These are phyloP conservation scores for Anniella stebbinsi DNA, from an alignment of 2,797 vertebrate genomes.

Conservation along the genomic window DNA sequence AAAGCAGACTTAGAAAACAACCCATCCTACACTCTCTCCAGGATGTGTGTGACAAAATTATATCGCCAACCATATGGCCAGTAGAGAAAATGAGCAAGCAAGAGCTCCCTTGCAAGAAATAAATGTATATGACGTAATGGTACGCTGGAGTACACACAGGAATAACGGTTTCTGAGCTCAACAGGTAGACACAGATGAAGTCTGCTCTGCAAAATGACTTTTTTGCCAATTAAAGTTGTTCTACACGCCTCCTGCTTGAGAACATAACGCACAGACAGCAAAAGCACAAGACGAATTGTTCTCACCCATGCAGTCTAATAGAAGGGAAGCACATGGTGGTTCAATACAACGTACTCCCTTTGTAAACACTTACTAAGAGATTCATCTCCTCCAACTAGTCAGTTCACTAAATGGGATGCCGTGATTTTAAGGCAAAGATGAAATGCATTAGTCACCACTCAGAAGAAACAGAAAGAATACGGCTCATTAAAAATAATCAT, in stretches of 20 bases:
- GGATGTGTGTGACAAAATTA: rapidly evolving
- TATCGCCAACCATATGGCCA: neutral
- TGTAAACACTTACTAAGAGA: conserved; percentile 35
- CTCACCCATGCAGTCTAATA: conserved; percentile 27
- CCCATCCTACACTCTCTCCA: neutral
- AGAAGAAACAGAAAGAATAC: neutral
- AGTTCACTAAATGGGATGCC: conserved; percentile 14
- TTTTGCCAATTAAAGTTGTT: neutral
- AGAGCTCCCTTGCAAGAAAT: neutral
- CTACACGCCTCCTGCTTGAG: conserved; percentile 25
- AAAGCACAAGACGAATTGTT: conserved; percentile 23
- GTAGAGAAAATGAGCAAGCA: neutral
- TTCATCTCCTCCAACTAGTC: neutral
- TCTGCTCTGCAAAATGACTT: conserved; percentile 28
- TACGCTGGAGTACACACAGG: neutral
- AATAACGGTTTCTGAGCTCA: neutral
- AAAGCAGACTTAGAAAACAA: neutral
- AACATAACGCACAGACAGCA: neutral
- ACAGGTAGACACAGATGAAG: conserved; percentile 14
- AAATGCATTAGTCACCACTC: conserved; percentile 29
- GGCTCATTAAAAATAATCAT: conserved; percentile 39
- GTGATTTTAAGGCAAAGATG: neutral
- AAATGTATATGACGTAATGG: neutral
- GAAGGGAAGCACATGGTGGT: neutral
- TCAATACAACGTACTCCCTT: conserved; percentile 12